Evolutionary conservation across 2,888 invertebrate genomes (phyloP).

Genomic region (Leptura quadrifasciata): DNA sequence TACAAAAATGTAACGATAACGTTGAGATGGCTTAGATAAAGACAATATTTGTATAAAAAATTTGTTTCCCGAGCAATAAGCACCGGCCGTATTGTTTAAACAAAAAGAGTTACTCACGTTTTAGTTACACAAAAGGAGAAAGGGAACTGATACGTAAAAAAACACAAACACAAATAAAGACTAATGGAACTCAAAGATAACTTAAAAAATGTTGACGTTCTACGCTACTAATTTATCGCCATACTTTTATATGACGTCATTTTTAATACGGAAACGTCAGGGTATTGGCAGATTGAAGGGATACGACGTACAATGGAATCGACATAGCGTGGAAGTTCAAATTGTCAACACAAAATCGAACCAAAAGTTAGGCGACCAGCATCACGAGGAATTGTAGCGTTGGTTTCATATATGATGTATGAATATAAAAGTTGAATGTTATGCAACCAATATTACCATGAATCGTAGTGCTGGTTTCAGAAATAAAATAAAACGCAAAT

Average conservation of each 20-base stretch:
- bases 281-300: too few species aligned
- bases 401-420: too few species aligned
- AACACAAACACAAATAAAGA: conserved; percentile 29
- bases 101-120: conserved; percentile 17
- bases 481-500: too few species aligned
- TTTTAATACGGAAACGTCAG: conserved; percentile 20
- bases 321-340: background rate
- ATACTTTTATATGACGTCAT: conserved; percentile 32
- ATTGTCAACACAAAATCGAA: too few species aligned
- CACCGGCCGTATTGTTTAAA: background rate
- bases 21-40: conserved; percentile 23
- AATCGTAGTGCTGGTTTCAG: too few species aligned
- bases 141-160: background rate
- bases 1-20: conserved; percentile 18
- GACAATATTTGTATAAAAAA: conserved; percentile 21
- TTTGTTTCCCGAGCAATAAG: background rate
- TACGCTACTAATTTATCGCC: conserved; percentile 22
- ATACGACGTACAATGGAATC: background rate
- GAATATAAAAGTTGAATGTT: too few species aligned
- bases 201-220: conserved; percentile 23
- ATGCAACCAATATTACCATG: too few species aligned
- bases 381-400: too few species aligned
- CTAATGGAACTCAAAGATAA: conserved; percentile 24
- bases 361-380: too few species aligned
- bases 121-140: background rate